Base-by-base conservation (phyloP, 2,888 invertebrate species). In the Dryobotodes eremita region DNA sequence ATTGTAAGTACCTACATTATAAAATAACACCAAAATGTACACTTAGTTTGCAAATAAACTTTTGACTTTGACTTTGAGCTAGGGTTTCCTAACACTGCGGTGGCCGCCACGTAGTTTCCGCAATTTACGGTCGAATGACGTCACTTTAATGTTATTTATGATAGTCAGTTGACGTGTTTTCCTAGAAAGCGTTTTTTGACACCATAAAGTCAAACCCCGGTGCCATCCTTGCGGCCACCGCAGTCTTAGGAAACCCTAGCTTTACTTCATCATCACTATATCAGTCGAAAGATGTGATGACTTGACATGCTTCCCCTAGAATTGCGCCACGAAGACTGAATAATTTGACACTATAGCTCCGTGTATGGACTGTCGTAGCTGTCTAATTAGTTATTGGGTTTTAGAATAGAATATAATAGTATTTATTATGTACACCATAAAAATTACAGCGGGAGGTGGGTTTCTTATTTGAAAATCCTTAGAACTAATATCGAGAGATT, bases 401-500 rank as follows among this genome's bases (percentile, higher is more conserved):
- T 36, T 36, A 36, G 31, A 36, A 36, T 36, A 36, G 31, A 36
- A 36, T 36, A 36, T 36, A 36, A 36, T 36, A 36, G 2, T 36
- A 1, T 36, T 36, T 36, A 36, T 36, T 36, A 36, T 36, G 31
- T 36, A 36, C 2, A 36, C 31, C 31, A 3, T 36, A 36, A 36
- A 36, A 36, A 36, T 36, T 36, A 36, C 31, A 3, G 31, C 2
- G 31, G 31, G 31, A 36, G 31, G 31, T 2, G 31, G 31, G 31
- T 36, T 55, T 68, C 17, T 55, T 48, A 42, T 31, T 36, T 53
- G 6, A 68, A 64, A 50, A 59, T 65, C 36, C 46, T 48, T 46
- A 70, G 15, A 15, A 57, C 15, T 50, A 65, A 55, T 53, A 59
- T 42, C 17, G 36, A 42, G 42, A 53, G 42, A 42, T 80, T 83